Conservation (phyloP, 2,113 vertebrate species). For the Mustelus asterias region DNA sequence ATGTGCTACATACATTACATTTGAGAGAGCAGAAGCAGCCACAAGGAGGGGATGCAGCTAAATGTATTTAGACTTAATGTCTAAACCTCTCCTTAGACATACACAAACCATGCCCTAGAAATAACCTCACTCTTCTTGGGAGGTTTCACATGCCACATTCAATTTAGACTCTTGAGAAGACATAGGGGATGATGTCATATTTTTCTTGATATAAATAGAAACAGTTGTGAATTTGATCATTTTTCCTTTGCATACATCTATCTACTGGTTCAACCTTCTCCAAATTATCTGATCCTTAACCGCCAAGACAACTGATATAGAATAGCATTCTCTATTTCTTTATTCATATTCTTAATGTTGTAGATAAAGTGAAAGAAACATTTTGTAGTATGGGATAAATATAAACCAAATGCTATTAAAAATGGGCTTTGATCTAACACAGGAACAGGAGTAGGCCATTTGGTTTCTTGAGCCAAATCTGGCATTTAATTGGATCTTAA, state of each 20-base stretch:
- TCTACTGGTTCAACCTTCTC: background rate
- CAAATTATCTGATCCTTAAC: background rate
- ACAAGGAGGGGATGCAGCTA: background rate
- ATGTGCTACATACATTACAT: background rate
- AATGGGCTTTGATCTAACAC: background rate
- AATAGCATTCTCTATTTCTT: background rate
- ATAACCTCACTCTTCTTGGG: background rate
- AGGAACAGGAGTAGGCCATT: background rate
- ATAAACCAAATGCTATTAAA: background rate
- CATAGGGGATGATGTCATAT: background rate
- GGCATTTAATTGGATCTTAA: background rate
- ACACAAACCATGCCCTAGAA: background rate
- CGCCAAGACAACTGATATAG: background rate
- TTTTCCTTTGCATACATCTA: background rate
- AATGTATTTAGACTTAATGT: too few species aligned
- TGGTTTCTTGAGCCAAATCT: background rate
- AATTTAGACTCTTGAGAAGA: background rate
- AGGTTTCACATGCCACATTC: background rate
- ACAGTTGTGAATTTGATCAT: too few species aligned
- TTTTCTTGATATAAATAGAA: background rate
- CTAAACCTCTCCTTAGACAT: background rate
- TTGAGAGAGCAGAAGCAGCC: background rate
- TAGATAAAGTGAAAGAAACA: background rate
- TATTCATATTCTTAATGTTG: background rate
- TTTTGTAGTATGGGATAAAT: background rate